Conservation (phyloP, 2,888 invertebrate genomes). For the Peribatodes rhomboidaria region DNA sequence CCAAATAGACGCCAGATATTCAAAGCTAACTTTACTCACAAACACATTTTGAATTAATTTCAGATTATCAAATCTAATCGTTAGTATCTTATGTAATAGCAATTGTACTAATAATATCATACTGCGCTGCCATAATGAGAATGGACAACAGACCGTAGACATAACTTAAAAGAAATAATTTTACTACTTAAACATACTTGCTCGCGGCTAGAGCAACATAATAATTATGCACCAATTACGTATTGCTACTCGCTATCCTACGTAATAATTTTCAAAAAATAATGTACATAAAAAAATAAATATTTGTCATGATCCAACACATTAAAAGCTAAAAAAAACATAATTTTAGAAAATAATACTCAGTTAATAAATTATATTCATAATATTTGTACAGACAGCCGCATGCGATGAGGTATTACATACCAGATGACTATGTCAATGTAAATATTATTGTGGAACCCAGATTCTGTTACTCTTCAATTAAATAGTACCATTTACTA, state of each 20-base stretch:
- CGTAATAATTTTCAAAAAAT: conserved; percentile 54
- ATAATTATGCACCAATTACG: conserved; percentile 67
- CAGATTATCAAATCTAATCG: conserved; percentile 2
- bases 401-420: conserved; percentile 63
- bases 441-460: conserved; percentile 34
- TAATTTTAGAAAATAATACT: conserved; percentile 76
- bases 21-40: not conserved
- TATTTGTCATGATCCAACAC: conserved; percentile 82
- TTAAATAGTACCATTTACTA: too few relatives aligned
- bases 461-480: not conserved
- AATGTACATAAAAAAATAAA: conserved; percentile 71
- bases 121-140: conserved; percentile 4
- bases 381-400: conserved; percentile 80
- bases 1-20: not conserved
- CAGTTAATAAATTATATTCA: conserved; percentile 59
- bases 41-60: conserved; percentile 3
- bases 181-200: conserved; percentile 44
- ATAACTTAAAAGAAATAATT: conserved; percentile 42
- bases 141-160: conserved; percentile 15
- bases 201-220: conserved; percentile 43
- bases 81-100: conserved; percentile 6
- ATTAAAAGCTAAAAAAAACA: conserved; percentile 69
- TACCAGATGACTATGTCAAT: conserved; percentile 64
- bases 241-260: conserved; percentile 38
- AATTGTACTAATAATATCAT: conserved; percentile 28